These are phyloP conservation scores for Apteryx mantelli DNA, from an alignment of 2,113 vertebrate genomes.

Conservation along the genomic window DNA sequence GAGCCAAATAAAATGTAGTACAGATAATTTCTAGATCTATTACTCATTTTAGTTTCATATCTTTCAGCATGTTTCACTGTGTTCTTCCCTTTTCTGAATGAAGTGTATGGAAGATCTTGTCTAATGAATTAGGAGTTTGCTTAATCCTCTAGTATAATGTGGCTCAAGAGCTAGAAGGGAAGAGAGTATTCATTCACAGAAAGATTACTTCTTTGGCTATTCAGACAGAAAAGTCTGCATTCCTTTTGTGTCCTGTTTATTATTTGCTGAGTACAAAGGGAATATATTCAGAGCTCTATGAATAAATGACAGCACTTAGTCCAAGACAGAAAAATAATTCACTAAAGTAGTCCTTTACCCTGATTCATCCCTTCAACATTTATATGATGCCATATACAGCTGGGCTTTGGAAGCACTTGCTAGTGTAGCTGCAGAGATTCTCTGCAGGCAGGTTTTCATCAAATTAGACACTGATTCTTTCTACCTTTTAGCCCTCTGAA, in stretches of 20 bases:
- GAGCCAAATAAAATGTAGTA: neutral
- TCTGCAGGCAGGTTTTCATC: neutral
- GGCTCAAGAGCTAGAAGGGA: neutral
- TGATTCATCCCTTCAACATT: neutral
- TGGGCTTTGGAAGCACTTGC: neutral
- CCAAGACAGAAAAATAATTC: neutral
- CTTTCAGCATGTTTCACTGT: neutral
- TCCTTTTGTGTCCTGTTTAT: neutral
- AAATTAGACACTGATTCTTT: neutral
- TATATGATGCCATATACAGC: neutral
- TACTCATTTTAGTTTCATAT: neutral
- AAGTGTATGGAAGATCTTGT: neutral
- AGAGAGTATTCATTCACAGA: neutral
- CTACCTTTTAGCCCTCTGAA: neutral
- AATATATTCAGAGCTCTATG: neutral
- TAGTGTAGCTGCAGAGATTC: neutral
- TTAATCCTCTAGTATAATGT: neutral
- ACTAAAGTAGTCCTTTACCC: neutral
- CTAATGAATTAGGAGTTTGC: neutral
- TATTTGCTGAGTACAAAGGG: neutral
- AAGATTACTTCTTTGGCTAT: neutral
- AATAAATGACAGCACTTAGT: neutral
- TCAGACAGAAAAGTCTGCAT: constrained; percentile 17
- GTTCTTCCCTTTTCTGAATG: neutral
- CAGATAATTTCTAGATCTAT: neutral